Evolutionary conservation across 35 echinoderm and acorn worm genomes (phyloP).

Genomic region (Hemicentrotus pulcherrimus): DNA sequence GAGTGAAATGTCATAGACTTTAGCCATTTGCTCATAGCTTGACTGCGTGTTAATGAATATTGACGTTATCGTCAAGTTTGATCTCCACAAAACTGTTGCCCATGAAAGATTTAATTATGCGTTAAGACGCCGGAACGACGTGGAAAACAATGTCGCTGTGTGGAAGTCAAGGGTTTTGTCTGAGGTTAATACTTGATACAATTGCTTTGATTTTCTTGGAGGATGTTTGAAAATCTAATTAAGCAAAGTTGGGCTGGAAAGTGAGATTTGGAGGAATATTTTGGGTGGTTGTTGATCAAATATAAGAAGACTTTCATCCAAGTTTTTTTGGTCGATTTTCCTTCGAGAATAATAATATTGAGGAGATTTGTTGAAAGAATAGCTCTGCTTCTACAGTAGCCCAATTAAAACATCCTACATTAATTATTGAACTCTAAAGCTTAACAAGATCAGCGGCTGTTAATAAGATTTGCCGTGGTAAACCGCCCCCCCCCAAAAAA

Average conservation of each 20-base stretch:
- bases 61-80: background rate
- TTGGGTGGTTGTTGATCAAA: background rate
- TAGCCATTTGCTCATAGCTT: background rate
- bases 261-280: background rate
- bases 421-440: background rate
- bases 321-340: background rate
- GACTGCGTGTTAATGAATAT: background rate
- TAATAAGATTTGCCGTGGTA: too few relatives aligned
- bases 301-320: background rate
- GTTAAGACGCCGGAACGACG: background rate
- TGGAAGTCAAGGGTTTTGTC: background rate
- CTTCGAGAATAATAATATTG: background rate
- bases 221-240: conserved; percentile 19
- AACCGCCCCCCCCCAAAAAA: too few relatives aligned
- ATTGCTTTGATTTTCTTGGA: background rate
- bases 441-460: too few relatives aligned
- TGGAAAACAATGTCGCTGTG: background rate
- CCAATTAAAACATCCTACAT: background rate
- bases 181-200: background rate
- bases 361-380: background rate
- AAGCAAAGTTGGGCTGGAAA: background rate
- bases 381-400: background rate
- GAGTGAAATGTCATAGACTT: background rate
- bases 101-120: background rate
- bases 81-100: background rate